Conservation (phyloP, 2,113 vertebrate genomes). For the Cryptoleucopteryx plumbea region DNA sequence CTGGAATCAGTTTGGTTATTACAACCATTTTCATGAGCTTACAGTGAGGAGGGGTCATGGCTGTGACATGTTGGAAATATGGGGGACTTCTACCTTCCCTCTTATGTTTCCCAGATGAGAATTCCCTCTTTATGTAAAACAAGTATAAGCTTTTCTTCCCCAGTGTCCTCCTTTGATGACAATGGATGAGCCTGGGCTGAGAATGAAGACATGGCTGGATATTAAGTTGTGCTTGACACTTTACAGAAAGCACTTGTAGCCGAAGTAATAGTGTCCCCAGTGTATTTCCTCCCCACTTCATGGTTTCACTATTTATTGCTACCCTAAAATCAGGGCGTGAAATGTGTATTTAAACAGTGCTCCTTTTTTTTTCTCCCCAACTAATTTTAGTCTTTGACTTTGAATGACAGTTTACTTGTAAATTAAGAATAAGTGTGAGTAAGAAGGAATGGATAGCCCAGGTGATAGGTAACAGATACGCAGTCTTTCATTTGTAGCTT, state of each 20-base stretch:
- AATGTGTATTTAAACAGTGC: slow-evolving; percentile 14
- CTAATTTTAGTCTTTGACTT: slow-evolving; percentile 27
- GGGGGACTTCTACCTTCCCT: neutral
- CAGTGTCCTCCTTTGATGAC: neutral
- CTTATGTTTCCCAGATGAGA: neutral
- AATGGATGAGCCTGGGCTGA: neutral
- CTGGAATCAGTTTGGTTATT: neutral
- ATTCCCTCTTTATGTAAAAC: neutral
- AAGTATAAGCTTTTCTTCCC: neutral
- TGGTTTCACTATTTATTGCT: neutral
- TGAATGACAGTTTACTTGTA: slow-evolving; percentile 57
- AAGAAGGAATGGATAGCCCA: slow-evolving; percentile 40
- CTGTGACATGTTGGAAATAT: neutral
- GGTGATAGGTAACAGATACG: slow-evolving; percentile 58
- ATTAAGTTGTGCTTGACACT: neutral
- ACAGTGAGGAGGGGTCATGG: neutral
- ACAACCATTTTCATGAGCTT: neutral
- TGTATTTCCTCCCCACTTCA: neutral
- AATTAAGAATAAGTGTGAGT: slow-evolving; percentile 52
- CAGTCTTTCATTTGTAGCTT: slow-evolving; percentile 52
- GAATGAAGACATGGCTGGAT: neutral
- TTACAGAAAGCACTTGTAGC: neutral
- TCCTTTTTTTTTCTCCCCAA: neutral
- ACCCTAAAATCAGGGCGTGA: neutral
- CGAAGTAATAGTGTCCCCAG: too few relatives aligned